phyloP scores from a whole-genome alignment of 2,113 vertebrate genomes.

The Tursiops truncatus region DNA sequence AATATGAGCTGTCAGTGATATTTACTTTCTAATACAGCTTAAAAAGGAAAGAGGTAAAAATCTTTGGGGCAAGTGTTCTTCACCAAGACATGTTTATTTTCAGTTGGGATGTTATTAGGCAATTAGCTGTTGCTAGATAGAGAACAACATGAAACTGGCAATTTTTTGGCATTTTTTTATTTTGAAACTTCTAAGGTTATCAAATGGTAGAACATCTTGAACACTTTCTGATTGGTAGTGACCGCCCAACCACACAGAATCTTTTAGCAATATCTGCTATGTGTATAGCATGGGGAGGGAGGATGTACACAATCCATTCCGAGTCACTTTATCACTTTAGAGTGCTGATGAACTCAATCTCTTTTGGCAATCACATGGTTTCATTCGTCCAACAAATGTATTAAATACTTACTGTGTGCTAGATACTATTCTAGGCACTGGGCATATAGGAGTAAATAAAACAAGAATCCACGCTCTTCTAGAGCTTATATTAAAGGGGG shows the following conservation, averaged over 20 bases:
- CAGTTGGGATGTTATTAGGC: background rate
- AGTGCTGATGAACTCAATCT: background rate
- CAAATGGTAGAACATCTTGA: slow-evolving; percentile 14
- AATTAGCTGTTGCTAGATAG: background rate
- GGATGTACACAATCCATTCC: background rate
- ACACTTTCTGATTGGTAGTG: background rate
- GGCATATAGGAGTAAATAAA: background rate
- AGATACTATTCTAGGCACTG: background rate
- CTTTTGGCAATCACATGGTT: background rate
- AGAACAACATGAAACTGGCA: background rate
- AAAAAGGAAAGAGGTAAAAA: background rate
- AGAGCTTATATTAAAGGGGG: background rate
- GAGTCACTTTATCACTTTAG: background rate
- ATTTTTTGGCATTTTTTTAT: background rate
- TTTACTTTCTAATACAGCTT: background rate
- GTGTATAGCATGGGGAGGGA: background rate
- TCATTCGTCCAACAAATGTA: background rate
- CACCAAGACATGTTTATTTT: background rate
- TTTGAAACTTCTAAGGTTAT: slow-evolving; percentile 9
- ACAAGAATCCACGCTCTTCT: background rate
- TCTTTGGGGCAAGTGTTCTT: background rate
- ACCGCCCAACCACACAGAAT: background rate
- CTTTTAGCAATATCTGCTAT: background rate
- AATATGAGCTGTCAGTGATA: background rate
- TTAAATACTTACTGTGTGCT: background rate